Evolutionary conservation across 1,140 invertebrate genomes (phyloP).

Genomic region (Tetramorium parvispinum): DNA sequence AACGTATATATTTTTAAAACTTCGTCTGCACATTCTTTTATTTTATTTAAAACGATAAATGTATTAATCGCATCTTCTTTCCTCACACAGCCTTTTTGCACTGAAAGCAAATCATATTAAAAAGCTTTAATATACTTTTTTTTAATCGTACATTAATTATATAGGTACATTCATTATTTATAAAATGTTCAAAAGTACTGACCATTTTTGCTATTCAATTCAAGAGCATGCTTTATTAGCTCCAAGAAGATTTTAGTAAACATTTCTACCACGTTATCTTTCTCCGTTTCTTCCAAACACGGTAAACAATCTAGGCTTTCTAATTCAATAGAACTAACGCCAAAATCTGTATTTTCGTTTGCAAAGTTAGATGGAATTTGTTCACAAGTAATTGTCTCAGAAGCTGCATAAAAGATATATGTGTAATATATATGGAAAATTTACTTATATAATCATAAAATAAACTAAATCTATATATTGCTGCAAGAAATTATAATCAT

Average conservation of each 20-base stretch:
- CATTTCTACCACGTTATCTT: not conserved
- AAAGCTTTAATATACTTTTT: not conserved
- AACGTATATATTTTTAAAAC: not conserved
- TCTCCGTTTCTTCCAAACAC: not conserved
- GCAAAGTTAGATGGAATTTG: not conserved
- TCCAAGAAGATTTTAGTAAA: not conserved
- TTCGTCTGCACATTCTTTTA: constrained; percentile 31
- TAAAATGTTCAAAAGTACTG: not conserved
- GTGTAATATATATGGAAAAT: not conserved
- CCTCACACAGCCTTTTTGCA: not conserved
- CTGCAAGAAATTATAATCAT: not conserved
- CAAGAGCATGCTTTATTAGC: not conserved
- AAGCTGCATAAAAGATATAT: not conserved
- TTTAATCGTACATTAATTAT: not conserved
- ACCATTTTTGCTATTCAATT: not conserved
- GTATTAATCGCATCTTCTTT: constrained; percentile 16
- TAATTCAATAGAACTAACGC: not conserved
- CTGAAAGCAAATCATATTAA: constrained; percentile 19
- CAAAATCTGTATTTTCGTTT: not conserved
- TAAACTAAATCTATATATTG: not conserved
- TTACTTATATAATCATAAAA: not conserved
- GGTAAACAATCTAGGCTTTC: not conserved
- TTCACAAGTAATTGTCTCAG: not conserved
- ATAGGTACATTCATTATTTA: not conserved
- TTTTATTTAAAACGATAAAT: constrained; percentile 18